These are phyloP conservation scores for Myiothlypis chrysogaster DNA, from an alignment of 2,797 vertebrate species.

Conservation along the genomic window DNA sequence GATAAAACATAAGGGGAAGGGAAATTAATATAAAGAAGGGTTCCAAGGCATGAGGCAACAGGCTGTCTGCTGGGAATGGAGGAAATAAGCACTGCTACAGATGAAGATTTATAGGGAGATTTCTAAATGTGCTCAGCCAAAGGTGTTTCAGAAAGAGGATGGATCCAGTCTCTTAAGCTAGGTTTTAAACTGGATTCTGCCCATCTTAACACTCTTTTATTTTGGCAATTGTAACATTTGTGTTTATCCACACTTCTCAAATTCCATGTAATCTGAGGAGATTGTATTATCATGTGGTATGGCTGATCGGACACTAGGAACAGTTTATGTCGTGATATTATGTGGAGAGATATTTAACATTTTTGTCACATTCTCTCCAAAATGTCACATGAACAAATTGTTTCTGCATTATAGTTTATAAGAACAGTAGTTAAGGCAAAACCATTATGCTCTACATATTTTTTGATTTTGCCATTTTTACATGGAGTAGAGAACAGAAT, in stretches of 20 bases:
- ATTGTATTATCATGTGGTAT: background rate
- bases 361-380: slow-evolving; percentile 9
- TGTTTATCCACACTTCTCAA: slow-evolving; percentile 42
- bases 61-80: background rate
- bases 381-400: slow-evolving; percentile 9
- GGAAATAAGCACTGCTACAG: background rate
- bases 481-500: background rate
- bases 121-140: background rate
- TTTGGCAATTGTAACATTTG: slow-evolving; percentile 56
- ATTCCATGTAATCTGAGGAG: slow-evolving; percentile 17
- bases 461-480: background rate
- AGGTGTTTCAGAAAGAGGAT: background rate
- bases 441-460: background rate
- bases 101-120: background rate
- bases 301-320: slow-evolving; percentile 10
- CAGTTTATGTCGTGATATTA: background rate
- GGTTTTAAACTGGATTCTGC: slow-evolving; percentile 19
- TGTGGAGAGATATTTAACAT: background rate
- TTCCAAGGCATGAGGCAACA: background rate
- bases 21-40: background rate
- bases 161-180: background rate
- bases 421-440: background rate
- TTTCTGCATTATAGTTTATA: background rate
- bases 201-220: slow-evolving; percentile 32
- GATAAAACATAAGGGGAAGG: background rate